Evolutionary conservation across 2,797 vertebrate species (phyloP), one percentile per base, ranked within the genome.

Genomic region (Aulostomus chinensis): DNA sequence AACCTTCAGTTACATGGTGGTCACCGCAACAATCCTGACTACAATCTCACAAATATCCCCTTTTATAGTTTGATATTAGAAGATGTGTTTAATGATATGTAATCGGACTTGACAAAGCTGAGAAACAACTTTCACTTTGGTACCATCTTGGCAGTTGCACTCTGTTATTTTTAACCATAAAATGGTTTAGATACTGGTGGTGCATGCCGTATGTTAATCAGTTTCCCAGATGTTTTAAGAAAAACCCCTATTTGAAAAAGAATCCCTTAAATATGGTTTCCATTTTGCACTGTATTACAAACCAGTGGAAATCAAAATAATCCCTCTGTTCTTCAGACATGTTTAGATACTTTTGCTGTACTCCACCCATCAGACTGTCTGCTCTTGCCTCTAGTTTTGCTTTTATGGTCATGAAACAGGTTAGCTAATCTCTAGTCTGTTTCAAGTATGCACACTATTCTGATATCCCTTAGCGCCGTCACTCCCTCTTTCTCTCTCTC

Each of bases 361-460:
- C 26, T 50, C 15, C 34, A 48, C 5, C n/a, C n/a, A n/a, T 58
- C 13, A 38, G 9, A 34, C 10, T 29, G 46, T 2, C n/a, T 22
- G 36, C 40, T 25, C 40, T 25, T 3, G 2, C 16, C 32, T 55
- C 25, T 21, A 5, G 22, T 30, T 50, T 47, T 13, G 59, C 49
- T 46, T 59, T 49, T 67, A 59, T 67, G 53, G 69, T 59, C 80
- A 76, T 84, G 69, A 83, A 76, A 75, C 60, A 56, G 15, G 18
- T 76, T 45, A 47, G 39, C 66, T 78, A 70, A 75, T 79, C 47
- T 71, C 50, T 15, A 60, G 64, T 77, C 72, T 76, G 58, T 81
- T 81, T 80, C 61, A 81, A 74, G 67, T 75, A 43, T 41, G 43
- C 49, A 51, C 54, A 42, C 49, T 56, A 74, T 73, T 78, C 48